Evolutionary conservation across 2,888 invertebrate species (phyloP), one percentile per base, ranked within the genome.

Genomic region (Caenorhabditis panamensis): DNA sequence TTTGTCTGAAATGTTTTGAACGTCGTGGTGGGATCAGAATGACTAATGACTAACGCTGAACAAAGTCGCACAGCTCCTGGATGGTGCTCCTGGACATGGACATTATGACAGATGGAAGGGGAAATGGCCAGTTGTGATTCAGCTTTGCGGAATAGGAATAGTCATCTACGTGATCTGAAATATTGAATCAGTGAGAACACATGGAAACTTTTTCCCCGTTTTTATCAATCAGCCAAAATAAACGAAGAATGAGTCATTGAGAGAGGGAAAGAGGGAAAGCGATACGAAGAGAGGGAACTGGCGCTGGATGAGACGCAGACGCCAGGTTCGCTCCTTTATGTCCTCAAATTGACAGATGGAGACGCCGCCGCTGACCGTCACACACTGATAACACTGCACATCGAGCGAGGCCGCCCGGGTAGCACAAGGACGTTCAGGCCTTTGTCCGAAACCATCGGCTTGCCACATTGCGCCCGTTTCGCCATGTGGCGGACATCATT

Each of bases 1-100:
- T 63, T 89, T 88, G 36, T 86, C 90, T 90, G 79, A 13, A 53
- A n/a, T n/a, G n/a, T n/a, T n/a, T n/a, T n/a, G n/a, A n/a, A n/a
- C n/a, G n/a, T 31, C 31, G 9, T 4, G 9, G 31, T 31, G 9
- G 5, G 31, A 31, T 31, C 31, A 9, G 31, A 31, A 76, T 22
- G 36, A 54, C 22, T 28, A 66, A 61, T 63, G n/a, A 82, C 87
- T 81, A 18, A 90, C 90, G 85, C 59, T 84, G 85, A 36, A 90
- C 84, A 71, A 86, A 88, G 37, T 86, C 86, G 66, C 88, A 88
- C 51, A 88, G 77, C 64, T 90, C 90, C 61, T 86, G 83, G n/a
- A 86, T 72, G 6, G 83, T 83, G 73, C 86, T 87, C 56, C 89
- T 83, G 22, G 86, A 83, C 78, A 90, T 79, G 24, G 89, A 90